Evolutionary conservation across 2,113 vertebrate species (phyloP).

Genomic region (Garra rufa): DNA sequence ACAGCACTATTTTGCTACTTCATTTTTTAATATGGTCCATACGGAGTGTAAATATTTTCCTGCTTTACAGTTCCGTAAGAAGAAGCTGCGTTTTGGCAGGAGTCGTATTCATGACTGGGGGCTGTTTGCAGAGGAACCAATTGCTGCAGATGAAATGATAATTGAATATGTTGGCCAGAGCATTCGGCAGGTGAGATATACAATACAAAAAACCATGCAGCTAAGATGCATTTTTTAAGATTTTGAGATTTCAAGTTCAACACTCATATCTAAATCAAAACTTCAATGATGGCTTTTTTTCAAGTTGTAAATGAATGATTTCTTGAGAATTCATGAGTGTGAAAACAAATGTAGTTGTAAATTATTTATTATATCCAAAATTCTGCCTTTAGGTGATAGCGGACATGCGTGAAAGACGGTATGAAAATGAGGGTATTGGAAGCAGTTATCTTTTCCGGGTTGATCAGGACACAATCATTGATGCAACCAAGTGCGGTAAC

Average conservation of each 20-base stretch:
- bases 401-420: constrained; percentile 94
- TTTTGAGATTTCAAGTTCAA: too few species aligned
- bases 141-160: constrained; percentile 97
- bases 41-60: not conserved
- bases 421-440: constrained; percentile 94
- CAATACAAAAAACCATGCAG: constrained; percentile 4
- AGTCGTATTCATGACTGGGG: constrained; percentile 99
- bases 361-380: not conserved
- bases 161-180: constrained; percentile 97
- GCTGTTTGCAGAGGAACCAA: constrained; percentile 97
- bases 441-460: constrained; percentile 99
- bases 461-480: constrained; percentile 95
- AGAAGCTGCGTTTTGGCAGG: constrained; percentile 91
- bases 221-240: not conserved
- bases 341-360: not conserved
- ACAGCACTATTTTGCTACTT: not conserved
- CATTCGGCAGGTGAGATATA: constrained; percentile 88
- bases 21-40: not conserved
- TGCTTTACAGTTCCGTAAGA: constrained; percentile 89
- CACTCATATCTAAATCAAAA: not conserved
- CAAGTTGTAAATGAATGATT: not conserved
- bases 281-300: not conserved
- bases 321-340: not conserved
- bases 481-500: constrained; percentile 96
- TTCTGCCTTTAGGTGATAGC: constrained; percentile 84